Base-by-base conservation (phyloP, 2,113 vertebrate species). In the Petrocephalus zakoni region DNA sequence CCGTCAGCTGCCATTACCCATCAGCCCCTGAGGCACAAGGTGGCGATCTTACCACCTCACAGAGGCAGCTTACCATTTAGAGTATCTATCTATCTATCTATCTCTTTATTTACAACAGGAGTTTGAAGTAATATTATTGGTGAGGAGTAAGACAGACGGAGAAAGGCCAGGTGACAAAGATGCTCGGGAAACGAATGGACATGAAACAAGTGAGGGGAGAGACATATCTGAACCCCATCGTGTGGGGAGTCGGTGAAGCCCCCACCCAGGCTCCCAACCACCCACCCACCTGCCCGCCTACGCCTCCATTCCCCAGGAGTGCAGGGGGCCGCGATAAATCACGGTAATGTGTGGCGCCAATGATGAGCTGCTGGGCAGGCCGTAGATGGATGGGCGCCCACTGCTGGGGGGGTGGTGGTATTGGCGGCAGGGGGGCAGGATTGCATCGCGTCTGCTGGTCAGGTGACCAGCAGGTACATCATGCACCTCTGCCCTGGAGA, bases 351-450 rank as follows among this genome's bases (percentile, higher is more conserved):
- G 92, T 93, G 92, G 90, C 90, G 91, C 93, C 95, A 94, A 95
- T 94, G 95, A 94, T 88, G 94, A 92, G 95, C 95, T 95, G 96
- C 95, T 95, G 95, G 93, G 95, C 92, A n/a, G 90, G 93, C 94
- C 93, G 94, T 95, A 96, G 93, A 96, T 96, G 92, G 95, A 94
- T 95, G 89, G 94, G 91, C 49, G 92, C 94, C 95, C 52, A 29
- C 84, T 29, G 95, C 96, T 94, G 93, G 94, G 94, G 94, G 95
- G 94, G 87, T 2, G 85, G 46, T 53, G 68, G 10, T 34, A 47
- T 46, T 42, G 56, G 49, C 64, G 49, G 29, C 15, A 52, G 58
- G 81, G 29, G n/a, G 15, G 7, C 0, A 6, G 29, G 34, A 46
- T 22, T 84, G 21, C 46, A 5, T 84, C 17, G 17, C 49, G 81